phyloP scores from a whole-genome alignment of 2,888 invertebrate genomes.

The Zeuzera pyrina region DNA sequence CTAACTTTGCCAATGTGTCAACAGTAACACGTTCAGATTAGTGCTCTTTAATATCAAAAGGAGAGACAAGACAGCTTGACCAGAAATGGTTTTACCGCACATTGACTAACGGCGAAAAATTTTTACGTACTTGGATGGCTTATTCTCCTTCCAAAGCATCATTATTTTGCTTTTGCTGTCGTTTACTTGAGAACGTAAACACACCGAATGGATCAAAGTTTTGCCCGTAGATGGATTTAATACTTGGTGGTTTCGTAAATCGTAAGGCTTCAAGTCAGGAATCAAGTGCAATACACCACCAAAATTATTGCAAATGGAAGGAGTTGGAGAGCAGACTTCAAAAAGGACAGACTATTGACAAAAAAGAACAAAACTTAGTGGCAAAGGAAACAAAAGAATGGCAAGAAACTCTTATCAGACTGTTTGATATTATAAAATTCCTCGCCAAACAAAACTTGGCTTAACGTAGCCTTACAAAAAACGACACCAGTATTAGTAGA shows the following conservation, averaged over 20 bases:
- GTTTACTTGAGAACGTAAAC: constrained; percentile 6
- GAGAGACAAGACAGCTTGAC: constrained; percentile 4
- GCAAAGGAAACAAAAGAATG: constrained; percentile 5
- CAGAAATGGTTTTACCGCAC: constrained; percentile 7
- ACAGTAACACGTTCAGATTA: constrained; percentile 5
- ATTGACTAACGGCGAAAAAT: constrained; percentile 6
- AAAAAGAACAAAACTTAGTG: constrained; percentile 12
- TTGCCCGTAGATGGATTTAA: constrained; percentile 5
- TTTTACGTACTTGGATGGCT: too few relatives aligned
- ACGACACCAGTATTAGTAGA: constrained; percentile 1
- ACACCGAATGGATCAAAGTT: constrained; percentile 3
- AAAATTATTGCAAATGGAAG: constrained; percentile 16
- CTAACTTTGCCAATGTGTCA: constrained; percentile 4
- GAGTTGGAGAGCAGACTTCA: constrained; percentile 11
- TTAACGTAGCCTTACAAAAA: constrained; percentile 1
- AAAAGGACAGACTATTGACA: constrained; percentile 12
- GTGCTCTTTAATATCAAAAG: constrained; percentile 2
- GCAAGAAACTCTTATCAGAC: constrained; percentile 3
- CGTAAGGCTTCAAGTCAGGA: constrained; percentile 9
- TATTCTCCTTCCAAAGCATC: constrained; percentile 6
- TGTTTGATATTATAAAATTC: constrained; percentile 5
- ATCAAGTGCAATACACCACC: constrained; percentile 10
- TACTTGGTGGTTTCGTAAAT: constrained; percentile 5
- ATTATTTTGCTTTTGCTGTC: constrained; percentile 8
- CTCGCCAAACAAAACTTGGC: constrained; percentile 4